Conservation (phyloP, 2,113 vertebrate genomes). For the Columbina picui region DNA sequence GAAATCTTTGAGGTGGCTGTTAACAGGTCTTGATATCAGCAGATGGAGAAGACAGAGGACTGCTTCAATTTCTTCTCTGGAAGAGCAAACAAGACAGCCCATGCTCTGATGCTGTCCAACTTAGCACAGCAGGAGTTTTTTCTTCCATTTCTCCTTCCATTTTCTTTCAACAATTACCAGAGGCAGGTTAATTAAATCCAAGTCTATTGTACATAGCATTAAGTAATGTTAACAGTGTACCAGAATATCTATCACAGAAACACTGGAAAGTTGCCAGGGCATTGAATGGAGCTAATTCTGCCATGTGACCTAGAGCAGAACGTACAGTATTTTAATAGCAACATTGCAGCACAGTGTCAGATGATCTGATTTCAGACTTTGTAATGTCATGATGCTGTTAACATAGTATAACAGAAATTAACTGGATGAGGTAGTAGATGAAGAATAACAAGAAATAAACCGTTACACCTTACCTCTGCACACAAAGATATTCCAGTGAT, state of each 20-base stretch:
- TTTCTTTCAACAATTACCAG: not conserved
- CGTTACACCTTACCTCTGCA: not conserved
- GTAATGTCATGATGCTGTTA: not conserved
- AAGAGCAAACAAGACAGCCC: not conserved
- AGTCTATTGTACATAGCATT: not conserved
- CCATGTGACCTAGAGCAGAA: not conserved
- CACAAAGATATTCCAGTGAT: not conserved
- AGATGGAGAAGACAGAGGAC: not conserved
- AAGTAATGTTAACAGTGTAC: not conserved
- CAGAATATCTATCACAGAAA: not conserved
- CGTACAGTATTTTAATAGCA: not conserved
- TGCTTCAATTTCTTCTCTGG: not conserved
- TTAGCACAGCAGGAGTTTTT: not conserved
- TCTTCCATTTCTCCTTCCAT: not conserved
- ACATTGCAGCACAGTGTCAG: not conserved
- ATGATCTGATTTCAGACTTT: not conserved
- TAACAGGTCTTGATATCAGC: not conserved
- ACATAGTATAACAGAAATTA: not conserved
- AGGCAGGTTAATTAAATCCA: slow-evolving; percentile 6
- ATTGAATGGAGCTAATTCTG: not conserved
- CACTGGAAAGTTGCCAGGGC: not conserved
- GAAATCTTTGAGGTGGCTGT: not conserved
- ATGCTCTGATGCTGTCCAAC: not conserved
- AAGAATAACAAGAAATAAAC: not conserved
- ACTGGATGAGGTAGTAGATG: not conserved